Base-by-base conservation (phyloP, 1,140 invertebrate species). In the Temnothorax nylanderi region DNA sequence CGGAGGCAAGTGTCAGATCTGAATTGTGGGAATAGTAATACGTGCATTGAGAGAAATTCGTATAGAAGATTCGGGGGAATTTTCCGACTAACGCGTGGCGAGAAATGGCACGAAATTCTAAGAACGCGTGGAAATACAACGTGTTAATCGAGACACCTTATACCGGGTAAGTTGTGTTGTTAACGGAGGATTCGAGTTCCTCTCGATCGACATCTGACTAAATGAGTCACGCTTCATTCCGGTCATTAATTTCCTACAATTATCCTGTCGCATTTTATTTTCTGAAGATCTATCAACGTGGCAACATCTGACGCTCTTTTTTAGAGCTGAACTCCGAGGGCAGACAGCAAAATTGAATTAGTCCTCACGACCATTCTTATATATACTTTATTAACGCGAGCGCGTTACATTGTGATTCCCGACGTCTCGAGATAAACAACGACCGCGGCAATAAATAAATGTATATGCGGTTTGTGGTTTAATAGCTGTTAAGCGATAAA, bases 41-140 rank as follows among this genome's bases (percentile, higher is more conserved):
- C 16, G 21, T 34, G 13, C 41, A 13, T 67, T 65, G 16, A 6
- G 37, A 18, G 8, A 26, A 18, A 51, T 41, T 81, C 5, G 5
- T 13, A 4, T 13, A 4, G n/a, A 26, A 64, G 5, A 44, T 34
- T 51, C 16, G 21, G 2, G 5, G 3, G 18, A 49, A 65, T 37
- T 54, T 56, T 58, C 10, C 10, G 13, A 32, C 8, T 18, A 6
- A 3, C 10, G 16, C 21, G n/a, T n/a, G n/a, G 3, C n/a, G 3
- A 56, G 3, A 71, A 56, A 71, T 81, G 64, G 26, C 21, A 26
- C 64, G 49, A 56, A 71, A 44, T 1, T 60, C 7, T 8, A 26
- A 62, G 26, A 34, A 62, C 21, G n/a, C 37, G 6, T 85, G 81
- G 81, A 85, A 64, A 26, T 85, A 85, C n/a, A 76, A 76, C 3